A percentile compares a stretch with the other conserved stretches of the same genome.
Evolutionary conservation across 2,797 vertebrate genomes (phyloP).

Genomic region (Hoplostethus mediterraneus): DNA sequence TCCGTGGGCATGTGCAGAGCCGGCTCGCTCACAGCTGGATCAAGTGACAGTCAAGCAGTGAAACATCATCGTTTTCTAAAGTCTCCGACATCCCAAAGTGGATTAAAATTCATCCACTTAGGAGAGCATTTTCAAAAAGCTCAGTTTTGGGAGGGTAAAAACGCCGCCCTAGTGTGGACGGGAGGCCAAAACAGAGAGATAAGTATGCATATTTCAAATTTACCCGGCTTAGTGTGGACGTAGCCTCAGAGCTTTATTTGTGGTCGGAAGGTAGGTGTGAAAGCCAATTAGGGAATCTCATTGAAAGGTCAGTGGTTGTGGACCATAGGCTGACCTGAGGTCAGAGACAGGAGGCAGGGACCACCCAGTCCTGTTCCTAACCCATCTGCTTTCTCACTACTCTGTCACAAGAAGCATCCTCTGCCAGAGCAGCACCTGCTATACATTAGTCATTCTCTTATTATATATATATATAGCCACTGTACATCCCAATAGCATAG

Average conservation of each 20-base stretch:
- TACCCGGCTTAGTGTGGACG: too few relatives aligned
- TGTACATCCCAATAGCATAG: not conserved
- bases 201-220: too few relatives aligned
- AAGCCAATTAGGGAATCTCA: not conserved
- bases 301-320: constrained; percentile 18
- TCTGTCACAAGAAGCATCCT: constrained; percentile 14
- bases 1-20: too few relatives aligned
- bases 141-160: too few relatives aligned
- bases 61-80: too few relatives aligned
- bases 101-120: too few relatives aligned
- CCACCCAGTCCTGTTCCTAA: not conserved
- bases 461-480: not conserved
- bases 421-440: constrained; percentile 35
- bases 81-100: too few relatives aligned
- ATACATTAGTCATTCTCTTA: constrained; percentile 13
- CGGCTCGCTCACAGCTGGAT: too few relatives aligned
- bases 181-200: too few relatives aligned
- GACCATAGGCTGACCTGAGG: constrained; percentile 2
- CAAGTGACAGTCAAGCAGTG: too few relatives aligned
- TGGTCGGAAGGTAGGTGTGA: not conserved
- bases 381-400: not conserved
- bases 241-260: not conserved
- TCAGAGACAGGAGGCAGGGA: not conserved
- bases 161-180: too few relatives aligned
- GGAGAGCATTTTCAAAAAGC: too few relatives aligned